Evolutionary conservation across 2,113 vertebrate species (phyloP), one percentile per base, ranked within the genome.

Genomic region (Ochotona princeps): DNA sequence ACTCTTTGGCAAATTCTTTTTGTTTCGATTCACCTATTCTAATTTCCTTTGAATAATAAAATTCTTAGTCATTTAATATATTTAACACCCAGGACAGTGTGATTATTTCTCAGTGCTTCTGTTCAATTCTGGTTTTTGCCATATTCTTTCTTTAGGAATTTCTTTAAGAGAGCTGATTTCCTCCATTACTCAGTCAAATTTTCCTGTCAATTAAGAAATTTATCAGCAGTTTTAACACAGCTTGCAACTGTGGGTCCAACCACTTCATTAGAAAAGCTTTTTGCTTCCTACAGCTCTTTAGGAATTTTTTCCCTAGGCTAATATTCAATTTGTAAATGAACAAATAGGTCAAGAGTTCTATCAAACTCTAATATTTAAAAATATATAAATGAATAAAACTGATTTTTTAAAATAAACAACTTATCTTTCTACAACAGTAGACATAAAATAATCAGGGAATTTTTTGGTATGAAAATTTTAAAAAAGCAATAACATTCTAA

Each of bases 141-240:
- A 26, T 79, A 18, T 84, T 76, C 15, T 66, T 72, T 81, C 65
- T 26, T 82, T 78, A 75, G 7, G 54, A 81, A 65, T 75, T 69
- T 87, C 74, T 85, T 94, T 95, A 49, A 94, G n/a, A 91, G 30
- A 94, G 7, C 13, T 90, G 78, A 30, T 78, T 30, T n/a, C 57
- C 54, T 38, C 12, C 1, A 60, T 30, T 54, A 82, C 54, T 54
- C 18, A 92, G 69, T 84, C 57, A 90, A 17, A 76, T 93, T 83
- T 93, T 92, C 63, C 75, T 81, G 61, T 70, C 49, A 93, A n/a
- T 92, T 93, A 92, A 93, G 54, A 92, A 85, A 85, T 93, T 51
- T 91, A 65, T 87, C 83, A 78, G 38, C 17, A 83, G 47, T 57
- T 93, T 91, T 67, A 95, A 97, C 86, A 94, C 10, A 92, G 76